Base-by-base conservation (phyloP, 2,888 invertebrate genomes). In the Notodonta dromedarius region DNA sequence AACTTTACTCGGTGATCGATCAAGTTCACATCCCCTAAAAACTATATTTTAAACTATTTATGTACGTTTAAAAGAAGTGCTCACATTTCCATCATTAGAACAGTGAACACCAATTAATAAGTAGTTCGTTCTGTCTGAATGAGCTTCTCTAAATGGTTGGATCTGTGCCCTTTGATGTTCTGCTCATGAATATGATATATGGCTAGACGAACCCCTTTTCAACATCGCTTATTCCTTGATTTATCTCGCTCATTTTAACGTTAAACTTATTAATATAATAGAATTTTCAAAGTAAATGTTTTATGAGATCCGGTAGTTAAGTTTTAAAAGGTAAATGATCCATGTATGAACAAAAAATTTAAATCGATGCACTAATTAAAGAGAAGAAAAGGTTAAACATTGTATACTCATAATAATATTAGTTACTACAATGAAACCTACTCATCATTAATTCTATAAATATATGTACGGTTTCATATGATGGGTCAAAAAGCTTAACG, bases 81-180 rank as follows among this genome's bases (percentile, higher is more conserved):
- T 86, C 82, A 84, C 79, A 83, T 87, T 88, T 88, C 87, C 84
- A 85, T 89, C 84, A 81, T 75, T 77, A 78, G 73, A 79, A 76
- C 77, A 78, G 74, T 67, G 69, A 74, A 74, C 77, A 76, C 83
- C 84, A 88, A 87, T 87, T 89, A 87, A 79, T 82, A 78, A 77
- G 72, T 65, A 74, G 69, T 70, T n/a, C 66, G 71, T 73, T 80
- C 73, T 66, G 62, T 80, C 73, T 66, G 62, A 65, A 60, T 58
- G 68, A 74, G 73, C 71, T 76, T 78, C 68, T 73, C 67, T 71
- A 79, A 84, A 80, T 75, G 71, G 73, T 65, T 77, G 73, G 64
- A 75, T 60, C 67, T 59, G 65, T 77, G 70, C 65, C 74, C 85
- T 89, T 89, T 88, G 89, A 89, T 76, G 83, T 84, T 73, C 67